Evolutionary conservation across 37 sponge, comb jelly and placozoan species (phyloP), one percentile per base, ranked within the genome.

Genomic region (Crambe crambe): DNA sequence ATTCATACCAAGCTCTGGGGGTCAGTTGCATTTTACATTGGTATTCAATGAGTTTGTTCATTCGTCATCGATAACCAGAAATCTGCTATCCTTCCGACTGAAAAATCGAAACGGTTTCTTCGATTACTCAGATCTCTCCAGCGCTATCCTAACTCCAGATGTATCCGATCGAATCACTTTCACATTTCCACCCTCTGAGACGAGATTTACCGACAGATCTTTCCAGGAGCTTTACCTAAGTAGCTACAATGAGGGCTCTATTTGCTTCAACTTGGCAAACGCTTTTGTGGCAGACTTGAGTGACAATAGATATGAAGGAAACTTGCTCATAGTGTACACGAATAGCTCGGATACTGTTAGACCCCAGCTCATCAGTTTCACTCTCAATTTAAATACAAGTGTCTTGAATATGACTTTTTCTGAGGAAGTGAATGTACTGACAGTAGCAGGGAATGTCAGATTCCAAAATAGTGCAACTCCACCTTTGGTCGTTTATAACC

Each of bases 341-440:
- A 47, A 47, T 47, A 47, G 51, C 6, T 20, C 67, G 17, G 79
- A 70, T 29, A 68, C 71, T 17, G 67, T 41, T 27, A 6, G n/a
- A 25, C 82, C 82, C 31, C 21, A 10, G 32, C 74, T 82, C 23
- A 29, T 9, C 6, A 25, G 59, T 27, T 82, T 73, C 35, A 22
- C n/a, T 29, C 58, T 84, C 9, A 58, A 84, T 35, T 42, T 84
- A 1, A 64, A 84, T 31, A 76, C 32, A 1, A 70, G 77, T 34
- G 29, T 2, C 41, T 44, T 84, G 23, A 29, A 29, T 22, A 27
- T 84, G 43, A 84, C 70, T 20, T 84, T 84, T 54, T 84, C 85
- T 9, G 85, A 84, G 21, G 4, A 26, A 17, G 77, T 84, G 0
- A 20, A 51, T 10, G 29, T 76, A 3, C 23, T 23, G 1, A 12